phyloP scores from a whole-genome alignment of 2,113 vertebrate genomes.

The Scomber scombrus region DNA sequence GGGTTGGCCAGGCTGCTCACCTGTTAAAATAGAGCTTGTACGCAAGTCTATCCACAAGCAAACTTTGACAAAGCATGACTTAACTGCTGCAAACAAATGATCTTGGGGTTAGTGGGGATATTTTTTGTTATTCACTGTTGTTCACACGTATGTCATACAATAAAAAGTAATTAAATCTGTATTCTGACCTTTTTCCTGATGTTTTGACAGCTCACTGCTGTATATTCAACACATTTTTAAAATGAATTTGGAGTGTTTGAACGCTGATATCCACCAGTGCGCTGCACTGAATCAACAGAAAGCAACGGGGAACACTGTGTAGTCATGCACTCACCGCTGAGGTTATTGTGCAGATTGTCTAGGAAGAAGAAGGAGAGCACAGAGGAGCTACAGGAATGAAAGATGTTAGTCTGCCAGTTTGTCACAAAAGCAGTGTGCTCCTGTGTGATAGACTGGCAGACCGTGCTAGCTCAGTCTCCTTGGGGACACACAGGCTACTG shows the following conservation, averaged over 20 bases:
- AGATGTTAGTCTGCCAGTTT: conserved; percentile 80
- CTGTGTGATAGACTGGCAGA: conserved; percentile 80
- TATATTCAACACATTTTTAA: conserved; percentile 41
- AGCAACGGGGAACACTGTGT: conserved; percentile 61
- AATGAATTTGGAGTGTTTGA: conserved; percentile 57
- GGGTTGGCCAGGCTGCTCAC: conserved; percentile 62
- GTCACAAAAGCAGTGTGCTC: conserved; percentile 79
- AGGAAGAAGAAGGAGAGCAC: conserved; percentile 59
- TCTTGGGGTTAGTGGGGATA: background rate
- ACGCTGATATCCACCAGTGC: conserved; percentile 58
- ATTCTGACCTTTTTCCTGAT: conserved; percentile 54
- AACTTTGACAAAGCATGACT: conserved; percentile 49
- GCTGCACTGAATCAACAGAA: conserved; percentile 58
- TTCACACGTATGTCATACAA: conserved; percentile 4
- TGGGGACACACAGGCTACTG: conserved; percentile 66
- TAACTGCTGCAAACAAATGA: conserved; percentile 40
- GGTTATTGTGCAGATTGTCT: conserved; percentile 74
- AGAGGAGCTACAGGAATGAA: conserved; percentile 73
- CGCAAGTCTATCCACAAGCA: conserved; percentile 38
- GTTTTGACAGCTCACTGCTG: conserved; percentile 52
- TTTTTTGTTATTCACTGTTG: conserved; percentile 18
- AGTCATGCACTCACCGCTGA: conserved; percentile 60
- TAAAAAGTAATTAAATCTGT: conserved; percentile 64
- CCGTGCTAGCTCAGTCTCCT: conserved; percentile 72
- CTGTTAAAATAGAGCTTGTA: conserved; percentile 67